Evolutionary conservation across 2,888 invertebrate genomes (phyloP), one percentile per base, ranked within the genome.

Genomic region (Xylota sylvarum): DNA sequence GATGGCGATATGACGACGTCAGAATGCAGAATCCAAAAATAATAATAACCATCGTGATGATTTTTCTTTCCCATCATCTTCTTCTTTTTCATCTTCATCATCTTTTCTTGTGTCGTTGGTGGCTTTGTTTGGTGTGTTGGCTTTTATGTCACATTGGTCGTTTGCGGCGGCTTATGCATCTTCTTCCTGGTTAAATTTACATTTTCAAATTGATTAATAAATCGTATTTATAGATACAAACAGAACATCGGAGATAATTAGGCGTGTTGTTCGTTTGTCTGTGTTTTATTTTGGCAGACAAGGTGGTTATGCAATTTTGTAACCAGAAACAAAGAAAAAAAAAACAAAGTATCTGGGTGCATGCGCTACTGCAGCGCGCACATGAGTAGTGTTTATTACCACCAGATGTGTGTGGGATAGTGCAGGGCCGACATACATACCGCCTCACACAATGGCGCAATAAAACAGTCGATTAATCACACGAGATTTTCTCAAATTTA

Each of bases 1-100:
- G n/a, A 43, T 64, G 52, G 67, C 69, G 55, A 76, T 6, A 43
- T 64, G 52, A 69, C 69, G 77, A 86, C 86, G 86, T 86, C 86
- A 86, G 86, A 86, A 82, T 86, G 82, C 86, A 78, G 69, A 82
- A 82, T 64, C 56, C 67, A 56, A 82, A 82, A 86, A 86, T 86
- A 73, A 48, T 40, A 27, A 78, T 56, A 83, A 27, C 69, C 56
- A 40, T 65, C 43, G 70, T 69, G 67, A 55, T 74, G 73, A 62
- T 35, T 55, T 48, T 64, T 67, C n/a, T 56, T 65, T 80, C 19
- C 35, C 19, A 7, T 17, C 55, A 19, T 9, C 27, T 52, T n/a
- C n/a, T n/a, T 5, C 40, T 37, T 56, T 43, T 23, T 12, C 7
- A 7, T 37, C 40, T 37, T 64, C 5, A 37, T 32, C 40, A 9